phyloP scores from a whole-genome alignment of 2,113 vertebrate genomes.

The Oncorhynchus keta region DNA sequence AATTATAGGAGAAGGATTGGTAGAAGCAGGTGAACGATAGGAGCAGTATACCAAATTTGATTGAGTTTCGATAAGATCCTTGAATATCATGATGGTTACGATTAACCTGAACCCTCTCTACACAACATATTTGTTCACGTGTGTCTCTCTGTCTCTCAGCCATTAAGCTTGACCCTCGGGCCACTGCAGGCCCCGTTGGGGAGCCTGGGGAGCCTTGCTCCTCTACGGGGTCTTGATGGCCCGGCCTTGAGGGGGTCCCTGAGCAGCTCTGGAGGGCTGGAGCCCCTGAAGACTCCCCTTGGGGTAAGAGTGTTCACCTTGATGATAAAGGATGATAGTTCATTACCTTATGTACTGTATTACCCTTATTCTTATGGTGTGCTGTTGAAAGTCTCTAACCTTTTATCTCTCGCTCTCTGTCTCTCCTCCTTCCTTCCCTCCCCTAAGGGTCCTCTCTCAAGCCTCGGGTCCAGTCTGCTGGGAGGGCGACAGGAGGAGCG shows the following conservation, averaged over 20 bases:
- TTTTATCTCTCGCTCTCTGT: neutral
- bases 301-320: conserved; percentile 43
- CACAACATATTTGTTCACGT: neutral
- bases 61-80: neutral
- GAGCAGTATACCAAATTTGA: conserved; percentile 35
- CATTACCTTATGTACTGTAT: too few relatives aligned
- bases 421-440: neutral
- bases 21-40: conserved; percentile 9
- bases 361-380: too few relatives aligned
- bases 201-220: conserved; percentile 68
- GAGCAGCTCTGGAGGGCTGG: conserved; percentile 61
- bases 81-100: neutral
- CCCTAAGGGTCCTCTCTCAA: conserved; percentile 51
- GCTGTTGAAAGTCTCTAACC: neutral
- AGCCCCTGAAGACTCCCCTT: conserved; percentile 62
- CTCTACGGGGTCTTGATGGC: conserved; percentile 72
- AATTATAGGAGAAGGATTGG: neutral
- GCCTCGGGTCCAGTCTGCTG: conserved; percentile 51
- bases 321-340: too few relatives aligned
- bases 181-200: conserved; percentile 59
- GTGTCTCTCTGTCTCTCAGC: conserved; percentile 54
- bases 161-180: conserved; percentile 60
- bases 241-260: conserved; percentile 34
- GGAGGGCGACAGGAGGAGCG: conserved; percentile 65
- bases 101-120: neutral